A percentile compares a stretch with the other conserved stretches of the same genome.
Evolutionary conservation across 1,140 invertebrate species (phyloP).

Genomic region (Geopemphigus sp.): DNA sequence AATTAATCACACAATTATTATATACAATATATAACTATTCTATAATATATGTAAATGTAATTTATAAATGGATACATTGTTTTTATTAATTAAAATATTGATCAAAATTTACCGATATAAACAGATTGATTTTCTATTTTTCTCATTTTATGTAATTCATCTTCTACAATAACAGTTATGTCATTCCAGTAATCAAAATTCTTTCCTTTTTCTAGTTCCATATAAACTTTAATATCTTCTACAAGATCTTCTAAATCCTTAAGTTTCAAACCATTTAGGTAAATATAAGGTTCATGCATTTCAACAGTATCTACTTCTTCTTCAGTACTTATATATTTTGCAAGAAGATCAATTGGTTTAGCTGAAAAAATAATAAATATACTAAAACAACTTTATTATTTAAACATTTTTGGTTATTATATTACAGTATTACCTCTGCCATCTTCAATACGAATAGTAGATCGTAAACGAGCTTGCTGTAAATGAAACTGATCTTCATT

Average conservation of each 20-base stretch:
- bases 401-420: no score
- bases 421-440: conserved; percentile 61
- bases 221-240: conserved; percentile 93
- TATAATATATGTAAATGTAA: no score
- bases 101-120: conserved; percentile 39
- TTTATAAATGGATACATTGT: no score
- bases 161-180: conserved; percentile 92
- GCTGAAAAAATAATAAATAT: conserved; percentile 60
- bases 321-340: conserved; percentile 92
- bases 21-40: neutral
- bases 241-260: conserved; percentile 95
- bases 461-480: conserved; percentile 83
- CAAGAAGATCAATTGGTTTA: conserved; percentile 96
- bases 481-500: conserved; percentile 94
- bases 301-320: conserved; percentile 90
- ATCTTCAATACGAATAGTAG: conserved; percentile 92
- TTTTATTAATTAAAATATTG: no score
- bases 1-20: no score
- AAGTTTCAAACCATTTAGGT: conserved; percentile 86
- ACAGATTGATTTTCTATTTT: conserved; percentile 64
- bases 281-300: conserved; percentile 97
- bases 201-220: conserved; percentile 78
- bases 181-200: conserved; percentile 97
- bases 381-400: conserved; percentile 2
- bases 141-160: conserved; percentile 86